These are phyloP conservation scores for Euborellia annulipes DNA, from an alignment of 1,140 invertebrate genomes.

Conservation along the genomic window DNA sequence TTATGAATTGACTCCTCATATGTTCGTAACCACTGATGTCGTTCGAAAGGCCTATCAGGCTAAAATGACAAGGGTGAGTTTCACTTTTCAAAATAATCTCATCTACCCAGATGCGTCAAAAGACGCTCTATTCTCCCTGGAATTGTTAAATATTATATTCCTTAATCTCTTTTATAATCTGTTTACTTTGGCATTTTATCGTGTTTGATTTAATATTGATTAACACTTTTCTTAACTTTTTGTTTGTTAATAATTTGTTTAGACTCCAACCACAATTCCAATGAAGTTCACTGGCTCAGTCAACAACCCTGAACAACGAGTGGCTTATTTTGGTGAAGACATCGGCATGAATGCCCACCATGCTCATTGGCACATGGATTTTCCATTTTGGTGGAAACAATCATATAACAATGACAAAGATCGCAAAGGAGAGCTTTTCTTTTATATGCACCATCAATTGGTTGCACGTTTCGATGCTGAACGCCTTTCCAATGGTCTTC, in stretches of 20 bases:
- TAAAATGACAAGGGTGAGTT: constrained; percentile 22
- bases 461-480: constrained; percentile 33
- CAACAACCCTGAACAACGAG: constrained; percentile 17
- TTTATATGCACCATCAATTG: constrained; percentile 34
- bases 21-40: constrained; percentile 30
- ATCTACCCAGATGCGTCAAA: too few relatives aligned
- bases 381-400: constrained; percentile 17
- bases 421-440: constrained; percentile 18
- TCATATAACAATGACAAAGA: constrained; percentile 12
- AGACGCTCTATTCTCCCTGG: too few relatives aligned
- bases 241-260: too few relatives aligned
- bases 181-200: too few relatives aligned
- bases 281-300: constrained; percentile 15
- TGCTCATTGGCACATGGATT: constrained; percentile 22
- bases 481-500: constrained; percentile 30
- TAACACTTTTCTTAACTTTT: too few relatives aligned
- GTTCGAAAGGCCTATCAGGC: constrained; percentile 26
- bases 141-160: too few relatives aligned
- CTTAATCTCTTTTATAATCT: too few relatives aligned
- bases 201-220: too few relatives aligned
- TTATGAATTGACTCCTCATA: constrained; percentile 33
- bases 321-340: constrained; percentile 23
- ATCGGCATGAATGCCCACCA: constrained; percentile 25
- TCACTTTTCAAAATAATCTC: background rate
- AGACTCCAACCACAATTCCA: constrained; percentile 10